Percentiles rank a stretch among this genome's conserved stretches.
Conservation (phyloP, 2,113 vertebrate genomes). For the Ceyx melanurus region DNA sequence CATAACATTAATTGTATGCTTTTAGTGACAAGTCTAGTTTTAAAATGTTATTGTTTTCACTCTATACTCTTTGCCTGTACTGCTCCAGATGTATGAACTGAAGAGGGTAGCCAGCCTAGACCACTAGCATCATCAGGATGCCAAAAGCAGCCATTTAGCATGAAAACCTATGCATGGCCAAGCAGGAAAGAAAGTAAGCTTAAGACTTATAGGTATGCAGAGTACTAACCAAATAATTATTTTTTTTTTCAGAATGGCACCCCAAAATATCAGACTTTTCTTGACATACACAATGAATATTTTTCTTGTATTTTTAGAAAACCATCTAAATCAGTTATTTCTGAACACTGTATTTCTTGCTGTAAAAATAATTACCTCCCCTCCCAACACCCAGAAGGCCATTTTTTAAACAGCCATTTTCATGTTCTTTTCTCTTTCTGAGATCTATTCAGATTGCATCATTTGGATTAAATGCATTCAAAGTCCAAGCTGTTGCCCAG, state of each 20-base stretch:
- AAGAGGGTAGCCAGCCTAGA: neutral
- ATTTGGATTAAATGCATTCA: neutral
- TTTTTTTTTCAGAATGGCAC: neutral
- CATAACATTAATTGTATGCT: neutral
- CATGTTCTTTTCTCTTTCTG: neutral
- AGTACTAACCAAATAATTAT: rapidly evolving
- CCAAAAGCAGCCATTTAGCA: neutral
- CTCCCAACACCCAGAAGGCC: neutral
- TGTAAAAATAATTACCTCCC: neutral
- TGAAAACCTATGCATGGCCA: neutral
- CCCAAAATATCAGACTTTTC: neutral
- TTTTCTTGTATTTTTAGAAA: neutral
- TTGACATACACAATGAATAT: neutral
- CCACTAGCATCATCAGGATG: neutral
- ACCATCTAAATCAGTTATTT: neutral
- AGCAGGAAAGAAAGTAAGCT: neutral
- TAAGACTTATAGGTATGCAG: neutral
- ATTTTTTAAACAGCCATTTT: neutral
- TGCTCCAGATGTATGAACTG: neutral
- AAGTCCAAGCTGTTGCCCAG: neutral
- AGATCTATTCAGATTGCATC: neutral
- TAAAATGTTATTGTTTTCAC: neutral
- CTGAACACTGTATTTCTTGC: neutral
- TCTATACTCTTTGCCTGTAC: neutral
- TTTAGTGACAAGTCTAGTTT: neutral